Conservation (phyloP, 1,140 invertebrate genomes). For the Gyrodactylus bullatarudis region DNA sequence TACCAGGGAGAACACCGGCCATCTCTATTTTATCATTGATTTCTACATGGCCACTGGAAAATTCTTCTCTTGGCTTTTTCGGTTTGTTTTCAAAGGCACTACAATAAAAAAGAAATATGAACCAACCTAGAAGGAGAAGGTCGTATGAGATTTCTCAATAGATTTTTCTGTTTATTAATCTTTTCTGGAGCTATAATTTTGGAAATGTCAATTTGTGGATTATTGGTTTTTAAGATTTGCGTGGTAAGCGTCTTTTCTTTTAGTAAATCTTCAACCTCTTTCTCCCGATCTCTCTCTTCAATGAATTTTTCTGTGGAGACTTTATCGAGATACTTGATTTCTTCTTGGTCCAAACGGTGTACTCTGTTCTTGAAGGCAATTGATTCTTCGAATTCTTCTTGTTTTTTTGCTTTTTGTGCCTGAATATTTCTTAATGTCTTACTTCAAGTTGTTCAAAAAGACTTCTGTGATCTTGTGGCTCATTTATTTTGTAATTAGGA, state of each 20-base stretch:
- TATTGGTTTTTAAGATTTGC: not conserved
- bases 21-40: not conserved
- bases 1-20: not conserved
- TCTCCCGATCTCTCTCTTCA: not conserved
- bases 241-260: not conserved
- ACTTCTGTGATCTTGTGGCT: not conserved
- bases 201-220: not conserved
- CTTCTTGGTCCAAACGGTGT: not conserved
- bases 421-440: no score
- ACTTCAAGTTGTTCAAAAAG: not conserved
- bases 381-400: not conserved
- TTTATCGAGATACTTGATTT: not conserved
- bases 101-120: no score
- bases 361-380: not conserved
- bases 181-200: not conserved
- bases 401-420: not conserved
- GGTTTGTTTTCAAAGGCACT: not conserved
- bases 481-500: not conserved
- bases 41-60: not conserved
- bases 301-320: not conserved
- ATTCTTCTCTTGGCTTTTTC: not conserved
- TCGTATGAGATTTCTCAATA: not conserved
- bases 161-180: not conserved
- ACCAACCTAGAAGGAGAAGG: no score
- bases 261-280: not conserved